Evolutionary conservation across 1,140 invertebrate genomes (phyloP).

Genomic region (Drosophila nigrodunni): DNA sequence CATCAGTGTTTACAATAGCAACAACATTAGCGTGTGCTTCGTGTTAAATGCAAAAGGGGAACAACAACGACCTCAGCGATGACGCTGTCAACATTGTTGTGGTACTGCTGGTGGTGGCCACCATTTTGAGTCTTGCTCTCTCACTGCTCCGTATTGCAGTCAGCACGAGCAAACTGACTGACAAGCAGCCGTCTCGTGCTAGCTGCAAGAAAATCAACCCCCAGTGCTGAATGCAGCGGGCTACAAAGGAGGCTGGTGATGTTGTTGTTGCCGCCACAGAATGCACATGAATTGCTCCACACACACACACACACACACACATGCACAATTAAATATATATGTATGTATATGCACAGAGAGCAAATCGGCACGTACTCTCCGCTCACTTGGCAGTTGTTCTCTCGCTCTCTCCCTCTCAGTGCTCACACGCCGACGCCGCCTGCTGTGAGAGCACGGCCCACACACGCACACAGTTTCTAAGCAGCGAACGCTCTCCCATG

Average conservation of each 20-base stretch:
- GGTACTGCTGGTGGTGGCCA: slow-evolving; percentile 68
- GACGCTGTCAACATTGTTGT: slow-evolving; percentile 49
- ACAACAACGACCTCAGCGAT: slow-evolving; percentile 64
- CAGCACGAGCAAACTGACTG: slow-evolving; percentile 41
- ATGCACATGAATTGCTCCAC: slow-evolving; percentile 46
- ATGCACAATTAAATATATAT: not conserved
- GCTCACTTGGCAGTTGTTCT: slow-evolving; percentile 21
- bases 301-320: slow-evolving; percentile 21
- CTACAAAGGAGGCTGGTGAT: slow-evolving; percentile 22
- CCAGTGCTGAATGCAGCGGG: slow-evolving; percentile 38
- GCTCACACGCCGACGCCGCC: slow-evolving; percentile 73
- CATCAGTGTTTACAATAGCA: slow-evolving; percentile 12
- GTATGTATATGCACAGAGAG: slow-evolving; percentile 11
- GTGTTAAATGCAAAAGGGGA: slow-evolving; percentile 58
- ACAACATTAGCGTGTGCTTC: slow-evolving; percentile 47
- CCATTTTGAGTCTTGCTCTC: slow-evolving; percentile 78
- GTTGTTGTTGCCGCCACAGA: slow-evolving; percentile 35
- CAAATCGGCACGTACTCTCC: slow-evolving; percentile 1
- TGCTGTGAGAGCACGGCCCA: slow-evolving; percentile 51
- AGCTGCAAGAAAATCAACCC: slow-evolving; percentile 58
- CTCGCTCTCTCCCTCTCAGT: slow-evolving; percentile 36
- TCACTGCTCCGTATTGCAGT: slow-evolving; percentile 43
- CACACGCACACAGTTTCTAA: slow-evolving; percentile 49
- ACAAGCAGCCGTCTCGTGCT: slow-evolving; percentile 46
- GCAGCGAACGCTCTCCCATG: slow-evolving; percentile 50